Evolutionary conservation across 2,888 invertebrate genomes (phyloP), one percentile per base, ranked within the genome.

Genomic region (Adineta ricciae): DNA sequence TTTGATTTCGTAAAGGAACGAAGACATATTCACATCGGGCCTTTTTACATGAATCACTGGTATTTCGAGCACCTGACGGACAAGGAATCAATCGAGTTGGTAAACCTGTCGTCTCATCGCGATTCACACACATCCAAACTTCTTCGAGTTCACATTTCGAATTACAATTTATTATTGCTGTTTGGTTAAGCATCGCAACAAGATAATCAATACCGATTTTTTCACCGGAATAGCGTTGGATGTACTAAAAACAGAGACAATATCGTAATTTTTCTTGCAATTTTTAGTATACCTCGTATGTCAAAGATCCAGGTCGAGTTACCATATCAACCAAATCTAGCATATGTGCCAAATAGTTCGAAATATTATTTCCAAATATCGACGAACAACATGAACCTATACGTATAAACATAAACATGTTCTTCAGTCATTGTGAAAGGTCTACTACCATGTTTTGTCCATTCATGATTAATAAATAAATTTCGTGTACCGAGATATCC

Each of bases 381-480:
- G 1, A 27, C 7, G 64, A 64, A 32, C 64, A 64, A 64, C 64
- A 64, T 32, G 64, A 64, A 64, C 64, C 64, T 64, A 46, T 8
- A 46, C 46, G 11, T 46, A 46, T 46, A 11, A 46, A 46, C 46
- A 46, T 46, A 46, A 46, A 46, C 11, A 46, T 11, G 5, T 46
- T 46, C 46, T 46, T 46, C 46, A 5, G 11, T 46, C 5, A 11
- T 46, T 46, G 11, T 64, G 2, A 27, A 64, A 64, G 32, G 32
- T 64, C 1, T 16, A 19, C 1, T 64, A 64, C 64, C 64, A 32
- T 64, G 64, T 32, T 64, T 64, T 27, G 64, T 64, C 64, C 64
- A 64, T 64, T 64, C 64, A 64, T 64, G 64, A 36, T 64, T 64
- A 27, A 64, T 64, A 36, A 64, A 64, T 36, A 64, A 64, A 64